phyloP scores from a whole-genome alignment of 1,140 invertebrate genomes.

The Leptinotarsa defecta region DNA sequence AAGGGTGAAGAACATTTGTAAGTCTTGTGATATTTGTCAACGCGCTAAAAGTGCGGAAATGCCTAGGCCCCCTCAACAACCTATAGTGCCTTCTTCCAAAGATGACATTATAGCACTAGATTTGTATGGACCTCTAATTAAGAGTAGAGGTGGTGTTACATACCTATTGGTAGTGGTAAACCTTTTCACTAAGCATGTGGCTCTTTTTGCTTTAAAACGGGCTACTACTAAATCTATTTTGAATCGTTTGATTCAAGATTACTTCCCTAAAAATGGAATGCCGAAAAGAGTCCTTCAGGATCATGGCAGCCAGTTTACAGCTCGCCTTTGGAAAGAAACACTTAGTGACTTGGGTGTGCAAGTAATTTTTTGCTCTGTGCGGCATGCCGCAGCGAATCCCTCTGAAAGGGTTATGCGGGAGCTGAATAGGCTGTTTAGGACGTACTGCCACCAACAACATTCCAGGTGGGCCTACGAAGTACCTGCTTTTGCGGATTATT shows the following conservation, averaged over 20 bases:
- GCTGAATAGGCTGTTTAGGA: no score
- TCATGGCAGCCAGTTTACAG: not conserved
- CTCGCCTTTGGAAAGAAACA: not conserved
- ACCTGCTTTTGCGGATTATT: not conserved
- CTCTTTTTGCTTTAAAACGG: not conserved
- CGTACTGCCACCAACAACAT: no score
- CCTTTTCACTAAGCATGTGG: not conserved
- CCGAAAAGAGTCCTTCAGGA: not conserved
- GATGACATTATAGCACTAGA: no score
- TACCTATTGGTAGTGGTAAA: not conserved
- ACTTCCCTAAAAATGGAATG: not conserved
- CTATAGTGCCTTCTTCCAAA: not conserved
- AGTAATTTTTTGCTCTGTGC: not conserved
- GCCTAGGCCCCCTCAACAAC: not conserved
- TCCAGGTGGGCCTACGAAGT: no score
- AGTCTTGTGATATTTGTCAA: not conserved
- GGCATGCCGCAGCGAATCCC: not conserved
- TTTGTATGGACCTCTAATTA: no score
- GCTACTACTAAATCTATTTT: not conserved
- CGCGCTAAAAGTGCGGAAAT: not conserved
- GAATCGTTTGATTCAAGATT: not conserved
- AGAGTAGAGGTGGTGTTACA: not conserved
- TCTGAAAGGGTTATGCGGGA: no score
- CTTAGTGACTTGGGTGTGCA: not conserved
- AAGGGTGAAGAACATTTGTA: not conserved